A percentile compares a stretch with the other conserved stretches of the same genome.
Evolutionary conservation across 2,797 vertebrate species (phyloP).

Genomic region (Furcifer pardalis): DNA sequence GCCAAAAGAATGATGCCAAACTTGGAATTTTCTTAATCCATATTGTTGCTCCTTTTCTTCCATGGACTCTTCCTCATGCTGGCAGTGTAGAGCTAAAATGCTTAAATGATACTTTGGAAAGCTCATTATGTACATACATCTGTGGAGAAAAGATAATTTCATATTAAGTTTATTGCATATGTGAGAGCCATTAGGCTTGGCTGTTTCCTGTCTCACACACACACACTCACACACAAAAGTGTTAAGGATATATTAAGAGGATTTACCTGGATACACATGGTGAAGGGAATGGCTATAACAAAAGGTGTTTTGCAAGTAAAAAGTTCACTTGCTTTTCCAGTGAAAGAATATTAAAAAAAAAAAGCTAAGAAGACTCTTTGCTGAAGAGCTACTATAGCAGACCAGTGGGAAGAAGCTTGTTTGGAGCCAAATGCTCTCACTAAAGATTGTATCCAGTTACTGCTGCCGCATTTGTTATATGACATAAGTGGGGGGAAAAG

Average conservation of each 20-base stretch:
- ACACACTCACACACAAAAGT: too few species aligned
- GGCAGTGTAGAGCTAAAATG: background rate
- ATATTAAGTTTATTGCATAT: slow-evolving; percentile 15
- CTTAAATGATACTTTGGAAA: background rate
- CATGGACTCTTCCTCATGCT: background rate
- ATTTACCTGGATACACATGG: slow-evolving; percentile 20
- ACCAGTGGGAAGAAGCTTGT: too few species aligned
- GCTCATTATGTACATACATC: background rate
- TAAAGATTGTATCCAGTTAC: too few species aligned
- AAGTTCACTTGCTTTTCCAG: too few species aligned
- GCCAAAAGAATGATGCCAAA: slow-evolving; percentile 1
- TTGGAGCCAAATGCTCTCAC: too few species aligned
- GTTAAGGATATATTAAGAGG: background rate
- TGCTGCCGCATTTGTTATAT: background rate
- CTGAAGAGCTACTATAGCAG: background rate
- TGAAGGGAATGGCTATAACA: background rate
- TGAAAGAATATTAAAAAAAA: too few species aligned
- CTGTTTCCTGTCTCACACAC: background rate
- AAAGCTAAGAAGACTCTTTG: background rate
- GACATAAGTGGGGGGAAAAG: background rate
- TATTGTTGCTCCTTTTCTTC: background rate
- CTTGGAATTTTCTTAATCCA: background rate
- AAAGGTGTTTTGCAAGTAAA: too few species aligned
- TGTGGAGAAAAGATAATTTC: background rate
- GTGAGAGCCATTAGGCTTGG: slow-evolving; percentile 22